phyloP scores from a whole-genome alignment of 2,888 invertebrate species.

The Oscheius myriophilus region DNA sequence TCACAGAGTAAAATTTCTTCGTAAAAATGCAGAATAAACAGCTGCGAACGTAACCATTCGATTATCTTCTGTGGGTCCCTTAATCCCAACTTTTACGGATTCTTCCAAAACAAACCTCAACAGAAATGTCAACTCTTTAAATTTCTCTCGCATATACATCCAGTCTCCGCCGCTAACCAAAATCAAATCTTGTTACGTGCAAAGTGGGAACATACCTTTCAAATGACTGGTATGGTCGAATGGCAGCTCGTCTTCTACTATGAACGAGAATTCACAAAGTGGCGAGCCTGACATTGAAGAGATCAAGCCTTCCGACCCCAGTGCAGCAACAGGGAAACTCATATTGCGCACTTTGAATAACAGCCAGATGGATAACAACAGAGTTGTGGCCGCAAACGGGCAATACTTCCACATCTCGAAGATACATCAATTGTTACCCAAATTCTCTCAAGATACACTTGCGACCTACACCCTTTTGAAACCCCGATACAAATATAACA shows the following conservation, averaged over 20 bases:
- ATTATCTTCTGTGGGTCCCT: constrained; percentile 10
- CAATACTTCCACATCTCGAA: background rate
- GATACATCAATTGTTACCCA: too few relatives aligned
- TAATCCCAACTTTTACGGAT: background rate
- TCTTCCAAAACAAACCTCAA: background rate
- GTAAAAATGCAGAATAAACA: constrained; percentile 13
- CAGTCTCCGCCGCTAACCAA: constrained; percentile 1
- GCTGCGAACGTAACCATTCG: constrained; percentile 11
- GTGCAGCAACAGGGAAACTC: too few relatives aligned
- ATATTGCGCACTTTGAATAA: background rate
- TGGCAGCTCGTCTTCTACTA: too few relatives aligned
- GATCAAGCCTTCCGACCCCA: too few relatives aligned
- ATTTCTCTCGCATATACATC: constrained; percentile 18
- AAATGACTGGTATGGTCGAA: background rate
- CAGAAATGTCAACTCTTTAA: background rate
- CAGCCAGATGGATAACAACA: background rate
- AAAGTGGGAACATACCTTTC: background rate
- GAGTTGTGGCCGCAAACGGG: background rate
- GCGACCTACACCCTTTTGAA: background rate
- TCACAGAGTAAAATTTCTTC: constrained; percentile 25
- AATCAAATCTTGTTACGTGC: background rate
- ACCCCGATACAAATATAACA: constrained; percentile 16
- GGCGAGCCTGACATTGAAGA: too few relatives aligned
- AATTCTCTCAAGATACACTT: too few relatives aligned
- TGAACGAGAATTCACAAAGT: too few relatives aligned